Base-by-base conservation (phyloP, 1,140 invertebrate genomes). In the Leptinotarsa defecta region DNA sequence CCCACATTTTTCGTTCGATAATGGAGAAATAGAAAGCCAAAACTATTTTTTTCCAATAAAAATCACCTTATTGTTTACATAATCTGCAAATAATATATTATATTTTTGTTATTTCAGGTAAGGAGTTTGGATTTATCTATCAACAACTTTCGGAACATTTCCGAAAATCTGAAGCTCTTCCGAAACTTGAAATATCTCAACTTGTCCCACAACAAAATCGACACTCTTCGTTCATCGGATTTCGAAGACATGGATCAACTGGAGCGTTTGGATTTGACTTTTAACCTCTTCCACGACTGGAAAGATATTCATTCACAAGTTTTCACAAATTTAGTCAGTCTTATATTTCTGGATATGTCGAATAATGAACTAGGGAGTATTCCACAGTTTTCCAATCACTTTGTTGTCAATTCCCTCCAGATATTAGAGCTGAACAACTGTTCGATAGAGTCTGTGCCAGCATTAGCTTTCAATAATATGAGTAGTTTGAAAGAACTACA, bases 221-320 rank as follows among this genome's bases (percentile, higher is more conserved):
- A 79, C 5, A 80, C 80, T 22, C 71, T 91, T 67, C 83, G 83
- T 3, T 75, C 77, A 43, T 78, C 86, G 69, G 84, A 87, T 3
- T 83, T 91, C 3, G 74, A 86, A 27, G 88, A 88, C 11, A 85
- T 90, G 17, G 86, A 83, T 13, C 82, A 86, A 3, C 81, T 91
- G 20, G 84, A 88, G 78, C 82, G 84, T 4, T 79, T 91, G 48
- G 86, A 89, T 80, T 81, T 91, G 74, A 86, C 87, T 15, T 86
- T 82, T 71, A 91, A 91, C 78, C 80, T 84, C 15, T 88, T 91
- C 65, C 83, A 80, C 20, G 83, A 86, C 68, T 91, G 89, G 90
- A 75, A 83, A 4, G 84, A 87, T 62, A 81, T 91, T 81, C 73
- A 78, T 49, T 78, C 78, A 17, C 73, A 68, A 48, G 67, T 76